Percentiles rank a stretch among this genome's conserved stretches.
Evolutionary conservation across 2,888 invertebrate genomes (phyloP).

Genomic region (Drosophila limbata): DNA sequence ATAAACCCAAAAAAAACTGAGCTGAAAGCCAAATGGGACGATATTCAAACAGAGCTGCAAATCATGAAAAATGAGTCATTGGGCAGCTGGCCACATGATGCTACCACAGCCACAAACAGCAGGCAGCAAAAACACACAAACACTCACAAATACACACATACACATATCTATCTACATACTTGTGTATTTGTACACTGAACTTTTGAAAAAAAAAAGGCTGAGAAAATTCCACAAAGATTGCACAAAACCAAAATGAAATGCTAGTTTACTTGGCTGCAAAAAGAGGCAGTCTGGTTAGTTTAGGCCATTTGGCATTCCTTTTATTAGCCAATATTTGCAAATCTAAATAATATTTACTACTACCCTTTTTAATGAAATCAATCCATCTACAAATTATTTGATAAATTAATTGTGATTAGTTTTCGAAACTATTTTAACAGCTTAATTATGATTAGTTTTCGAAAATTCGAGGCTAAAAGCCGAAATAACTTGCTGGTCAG

Average conservation of each 20-base stretch:
- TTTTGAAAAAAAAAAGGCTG: conserved; percentile 7
- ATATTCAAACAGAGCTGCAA: conserved; percentile 55
- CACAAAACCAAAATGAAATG: conserved; percentile 33
- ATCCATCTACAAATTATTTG: background rate
- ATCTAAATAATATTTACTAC: background rate
- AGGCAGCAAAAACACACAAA: conserved; percentile 12
- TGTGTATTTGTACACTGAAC: background rate
- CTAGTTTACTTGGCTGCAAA: conserved; percentile 9
- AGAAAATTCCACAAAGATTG: conserved; percentile 19
- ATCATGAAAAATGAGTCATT: conserved; percentile 68
- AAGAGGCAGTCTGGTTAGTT: conserved; percentile 9
- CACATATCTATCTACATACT: background rate
- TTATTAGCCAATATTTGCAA: conserved; percentile 14
- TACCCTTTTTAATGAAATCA: background rate
- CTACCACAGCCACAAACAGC: conserved; percentile 13
- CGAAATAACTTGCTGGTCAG: background rate
- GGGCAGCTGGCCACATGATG: conserved; percentile 53
- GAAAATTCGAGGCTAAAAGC: background rate
- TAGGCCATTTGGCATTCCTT: conserved; percentile 7
- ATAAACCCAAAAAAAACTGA: background rate
- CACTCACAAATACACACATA: background rate
- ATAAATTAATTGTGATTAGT: background rate
- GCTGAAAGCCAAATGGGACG: conserved; percentile 40
- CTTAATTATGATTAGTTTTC: background rate
- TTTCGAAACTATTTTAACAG: background rate